phyloP scores from a whole-genome alignment of 1,140 invertebrate genomes.

The Acromyrmex echinatior region DNA sequence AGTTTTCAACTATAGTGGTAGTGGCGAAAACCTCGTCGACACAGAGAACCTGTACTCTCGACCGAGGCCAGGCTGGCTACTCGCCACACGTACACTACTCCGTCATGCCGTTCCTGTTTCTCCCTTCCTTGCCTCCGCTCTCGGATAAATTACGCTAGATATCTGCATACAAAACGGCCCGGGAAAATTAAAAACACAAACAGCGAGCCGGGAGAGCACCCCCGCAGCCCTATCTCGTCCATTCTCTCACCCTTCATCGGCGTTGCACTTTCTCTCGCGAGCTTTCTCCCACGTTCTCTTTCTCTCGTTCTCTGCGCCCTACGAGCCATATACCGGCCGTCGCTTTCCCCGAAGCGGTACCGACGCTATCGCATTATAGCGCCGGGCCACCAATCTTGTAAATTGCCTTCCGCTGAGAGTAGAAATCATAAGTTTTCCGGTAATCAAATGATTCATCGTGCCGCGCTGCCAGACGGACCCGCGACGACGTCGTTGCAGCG shows the following conservation, averaged over 20 bases:
- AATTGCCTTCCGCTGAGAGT: constrained; percentile 79
- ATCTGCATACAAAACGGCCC: constrained; percentile 81
- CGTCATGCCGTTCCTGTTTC: constrained; percentile 48
- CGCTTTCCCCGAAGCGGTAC: constrained; percentile 62
- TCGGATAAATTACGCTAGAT: constrained; percentile 81
- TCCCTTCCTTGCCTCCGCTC: neutral
- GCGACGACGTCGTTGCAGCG: constrained; percentile 33
- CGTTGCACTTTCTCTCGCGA: constrained; percentile 33
- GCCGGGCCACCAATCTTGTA: constrained; percentile 76
- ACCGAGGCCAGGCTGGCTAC: constrained; percentile 64
- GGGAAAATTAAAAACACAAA: constrained; percentile 82
- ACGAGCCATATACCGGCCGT: constrained; percentile 38
- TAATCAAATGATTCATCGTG: constrained; percentile 79
- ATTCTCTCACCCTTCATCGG: neutral
- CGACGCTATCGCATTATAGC: constrained; percentile 76
- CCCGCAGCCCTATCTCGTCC: constrained; percentile 17
- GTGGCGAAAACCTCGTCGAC: constrained; percentile 56
- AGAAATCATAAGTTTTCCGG: constrained; percentile 77
- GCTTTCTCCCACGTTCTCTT: constrained; percentile 6
- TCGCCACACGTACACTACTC: constrained; percentile 76
- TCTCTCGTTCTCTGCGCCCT: neutral
- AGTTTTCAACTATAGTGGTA: constrained; percentile 61
- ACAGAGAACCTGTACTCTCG: constrained; percentile 42
- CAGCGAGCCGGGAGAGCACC: constrained; percentile 60
- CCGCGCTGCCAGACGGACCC: constrained; percentile 45